Conservation (phyloP, 2,113 vertebrate species). For the Agelaius phoeniceus region DNA sequence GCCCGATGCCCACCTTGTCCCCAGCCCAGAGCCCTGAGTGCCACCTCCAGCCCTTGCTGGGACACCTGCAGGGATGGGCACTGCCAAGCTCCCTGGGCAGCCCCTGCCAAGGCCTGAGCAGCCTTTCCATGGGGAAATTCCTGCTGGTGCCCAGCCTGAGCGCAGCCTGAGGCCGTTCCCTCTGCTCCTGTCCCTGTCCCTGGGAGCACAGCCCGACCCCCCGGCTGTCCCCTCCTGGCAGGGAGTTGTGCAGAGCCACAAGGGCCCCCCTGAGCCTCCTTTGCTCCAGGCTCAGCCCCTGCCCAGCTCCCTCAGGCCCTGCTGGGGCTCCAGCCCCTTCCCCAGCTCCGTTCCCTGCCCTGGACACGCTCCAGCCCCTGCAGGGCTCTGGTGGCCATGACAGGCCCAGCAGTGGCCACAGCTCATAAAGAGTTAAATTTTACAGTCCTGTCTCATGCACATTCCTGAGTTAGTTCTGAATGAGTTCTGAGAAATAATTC, state of each 20-base stretch:
- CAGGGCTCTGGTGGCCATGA: fast-evolving
- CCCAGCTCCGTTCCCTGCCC: neutral
- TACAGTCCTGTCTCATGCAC: neutral
- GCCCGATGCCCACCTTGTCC: neutral
- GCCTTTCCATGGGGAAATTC: neutral
- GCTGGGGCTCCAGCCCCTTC: neutral
- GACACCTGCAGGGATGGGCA: neutral
- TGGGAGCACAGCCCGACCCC: neutral
- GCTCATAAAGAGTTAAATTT: neutral
- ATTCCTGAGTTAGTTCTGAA: neutral
- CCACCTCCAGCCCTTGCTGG: neutral
- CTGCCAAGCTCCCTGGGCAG: neutral
- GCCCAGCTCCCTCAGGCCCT: neutral
- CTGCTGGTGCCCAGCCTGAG: neutral
- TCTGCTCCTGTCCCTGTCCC: neutral
- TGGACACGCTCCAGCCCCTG: neutral
- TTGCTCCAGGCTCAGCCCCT: neutral
- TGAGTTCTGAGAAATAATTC: neutral
- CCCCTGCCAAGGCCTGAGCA: neutral
- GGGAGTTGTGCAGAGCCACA: neutral
- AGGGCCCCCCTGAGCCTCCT: neutral
- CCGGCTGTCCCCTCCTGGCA: neutral
- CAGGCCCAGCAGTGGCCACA: neutral
- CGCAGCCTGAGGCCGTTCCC: neutral
- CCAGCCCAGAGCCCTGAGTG: neutral